phyloP scores from a whole-genome alignment of 2,113 vertebrate species.

The Ancistrus triradiatus region DNA sequence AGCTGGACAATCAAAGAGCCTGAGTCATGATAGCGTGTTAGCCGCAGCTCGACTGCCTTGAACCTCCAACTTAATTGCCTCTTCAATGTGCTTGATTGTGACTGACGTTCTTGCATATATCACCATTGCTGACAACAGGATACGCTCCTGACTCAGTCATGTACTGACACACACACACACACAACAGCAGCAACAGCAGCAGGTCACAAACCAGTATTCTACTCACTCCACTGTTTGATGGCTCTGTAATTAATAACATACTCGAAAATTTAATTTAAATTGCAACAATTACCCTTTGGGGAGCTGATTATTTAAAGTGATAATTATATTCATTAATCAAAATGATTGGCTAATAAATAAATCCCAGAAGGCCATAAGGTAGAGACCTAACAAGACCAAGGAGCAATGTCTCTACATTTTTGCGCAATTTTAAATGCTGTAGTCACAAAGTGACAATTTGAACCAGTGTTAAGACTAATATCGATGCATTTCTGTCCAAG shows the following conservation, averaged over 20 bases:
- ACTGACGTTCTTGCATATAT: too few relatives aligned
- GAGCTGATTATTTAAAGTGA: conserved; percentile 16
- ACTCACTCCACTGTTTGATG: conserved; percentile 17
- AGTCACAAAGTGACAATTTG: too few relatives aligned
- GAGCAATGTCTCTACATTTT: too few relatives aligned
- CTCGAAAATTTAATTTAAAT: conserved; percentile 34
- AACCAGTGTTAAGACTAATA: too few relatives aligned
- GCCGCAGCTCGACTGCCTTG: background rate
- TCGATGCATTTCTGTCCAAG: too few relatives aligned
- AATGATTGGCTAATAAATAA: conserved; percentile 36
- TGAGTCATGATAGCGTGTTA: conserved; percentile 17
- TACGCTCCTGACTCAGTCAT: background rate
- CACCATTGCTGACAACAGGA: conserved; percentile 1
- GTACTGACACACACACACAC: background rate
- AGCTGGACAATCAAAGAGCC: conserved; percentile 24
- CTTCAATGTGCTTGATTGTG: background rate
- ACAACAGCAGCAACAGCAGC: conserved; percentile 14
- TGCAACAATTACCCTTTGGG: conserved; percentile 38
- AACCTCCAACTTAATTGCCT: conserved; percentile 20
- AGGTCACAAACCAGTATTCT: conserved; percentile 15
- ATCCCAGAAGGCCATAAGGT: background rate
- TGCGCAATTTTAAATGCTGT: too few relatives aligned
- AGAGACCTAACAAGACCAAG: conserved; percentile 18
- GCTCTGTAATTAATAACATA: conserved; percentile 22
- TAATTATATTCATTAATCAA: conserved; percentile 48